These are phyloP conservation scores for Galerucella nymphaeae DNA, from an alignment of 2,888 invertebrate species.

Conservation along the genomic window DNA sequence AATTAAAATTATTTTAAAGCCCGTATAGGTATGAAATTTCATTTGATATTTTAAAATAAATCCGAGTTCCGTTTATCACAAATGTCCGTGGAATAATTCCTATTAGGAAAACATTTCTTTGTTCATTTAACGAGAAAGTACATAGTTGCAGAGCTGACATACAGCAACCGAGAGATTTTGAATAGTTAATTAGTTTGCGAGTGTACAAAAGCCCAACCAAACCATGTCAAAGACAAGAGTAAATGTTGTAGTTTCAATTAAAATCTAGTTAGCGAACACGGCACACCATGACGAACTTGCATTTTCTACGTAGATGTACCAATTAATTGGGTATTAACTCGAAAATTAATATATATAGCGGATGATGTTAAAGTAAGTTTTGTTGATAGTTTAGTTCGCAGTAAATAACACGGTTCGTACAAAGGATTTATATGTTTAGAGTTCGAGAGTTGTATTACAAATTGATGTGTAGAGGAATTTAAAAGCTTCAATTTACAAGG, in stretches of 20 bases:
- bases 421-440: slow-evolving; percentile 7
- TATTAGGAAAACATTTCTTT: slow-evolving; percentile 32
- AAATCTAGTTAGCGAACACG: slow-evolving; percentile 57
- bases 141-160: slow-evolving; percentile 34
- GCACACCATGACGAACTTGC: slow-evolving; percentile 46
- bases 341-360: slow-evolving; percentile 31
- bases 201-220: slow-evolving; percentile 54
- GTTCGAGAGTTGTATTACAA: not conserved
- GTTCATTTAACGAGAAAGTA: slow-evolving; percentile 10
- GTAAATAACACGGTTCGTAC: slow-evolving; percentile 1
- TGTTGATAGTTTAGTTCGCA: slow-evolving; percentile 20
- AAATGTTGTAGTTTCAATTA: slow-evolving; percentile 60
- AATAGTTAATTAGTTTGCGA: slow-evolving; percentile 55
- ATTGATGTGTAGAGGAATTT: not conserved
- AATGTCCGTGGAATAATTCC: slow-evolving; percentile 10
- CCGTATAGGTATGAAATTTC: not conserved
- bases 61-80: not conserved
- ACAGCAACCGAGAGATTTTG: slow-evolving; percentile 42
- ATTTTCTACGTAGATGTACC: slow-evolving; percentile 40
- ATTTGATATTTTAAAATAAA: slow-evolving; percentile 5
- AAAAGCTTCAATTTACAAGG: not conserved
- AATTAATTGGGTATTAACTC: slow-evolving; percentile 37
- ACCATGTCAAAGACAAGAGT: slow-evolving; percentile 58
- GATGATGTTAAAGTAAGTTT: slow-evolving; percentile 29
- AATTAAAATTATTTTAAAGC: not conserved